phyloP scores from a whole-genome alignment of 2,113 vertebrate genomes.

The Muntiacus muntjak region DNA sequence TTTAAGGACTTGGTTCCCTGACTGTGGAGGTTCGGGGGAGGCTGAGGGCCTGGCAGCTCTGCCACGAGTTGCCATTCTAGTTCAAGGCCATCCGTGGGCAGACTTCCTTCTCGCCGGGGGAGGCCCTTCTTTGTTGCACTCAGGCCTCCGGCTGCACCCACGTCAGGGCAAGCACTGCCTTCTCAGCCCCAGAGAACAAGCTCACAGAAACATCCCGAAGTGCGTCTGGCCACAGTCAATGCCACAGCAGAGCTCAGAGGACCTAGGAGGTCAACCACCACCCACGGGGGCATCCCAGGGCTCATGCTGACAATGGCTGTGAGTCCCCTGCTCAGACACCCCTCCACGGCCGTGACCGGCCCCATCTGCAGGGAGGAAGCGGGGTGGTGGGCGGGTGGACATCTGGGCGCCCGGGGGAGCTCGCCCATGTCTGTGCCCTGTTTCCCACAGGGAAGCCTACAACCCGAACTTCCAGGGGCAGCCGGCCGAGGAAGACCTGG shows the following conservation, averaged over 20 bases:
- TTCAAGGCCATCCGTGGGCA: neutral
- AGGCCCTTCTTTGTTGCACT: neutral
- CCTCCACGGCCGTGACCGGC: rapidly evolving
- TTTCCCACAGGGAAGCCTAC: neutral
- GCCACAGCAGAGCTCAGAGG: neutral
- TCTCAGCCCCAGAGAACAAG: neutral
- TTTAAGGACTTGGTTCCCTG: neutral
- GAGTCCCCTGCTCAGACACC: too few relatives aligned
- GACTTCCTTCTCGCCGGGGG: neutral
- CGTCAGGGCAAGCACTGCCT: neutral
- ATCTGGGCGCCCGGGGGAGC: rapidly evolving
- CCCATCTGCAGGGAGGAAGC: neutral
- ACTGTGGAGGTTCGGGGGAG: neutral
- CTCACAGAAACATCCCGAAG: neutral
- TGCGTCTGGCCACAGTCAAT: neutral
- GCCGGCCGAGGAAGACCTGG: rapidly evolving
- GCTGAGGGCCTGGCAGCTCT: neutral
- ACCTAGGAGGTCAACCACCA: neutral
- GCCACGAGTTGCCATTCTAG: too few relatives aligned
- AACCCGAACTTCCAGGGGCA: rapidly evolving
- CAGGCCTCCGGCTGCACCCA: neutral
- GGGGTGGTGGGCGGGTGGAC: rapidly evolving
- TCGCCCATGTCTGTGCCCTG: rapidly evolving
- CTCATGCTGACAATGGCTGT: neutral
- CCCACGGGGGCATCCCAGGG: neutral